These are phyloP conservation scores for Diogma glabrata DNA, from an alignment of 2,888 invertebrate genomes.

Conservation along the genomic window DNA sequence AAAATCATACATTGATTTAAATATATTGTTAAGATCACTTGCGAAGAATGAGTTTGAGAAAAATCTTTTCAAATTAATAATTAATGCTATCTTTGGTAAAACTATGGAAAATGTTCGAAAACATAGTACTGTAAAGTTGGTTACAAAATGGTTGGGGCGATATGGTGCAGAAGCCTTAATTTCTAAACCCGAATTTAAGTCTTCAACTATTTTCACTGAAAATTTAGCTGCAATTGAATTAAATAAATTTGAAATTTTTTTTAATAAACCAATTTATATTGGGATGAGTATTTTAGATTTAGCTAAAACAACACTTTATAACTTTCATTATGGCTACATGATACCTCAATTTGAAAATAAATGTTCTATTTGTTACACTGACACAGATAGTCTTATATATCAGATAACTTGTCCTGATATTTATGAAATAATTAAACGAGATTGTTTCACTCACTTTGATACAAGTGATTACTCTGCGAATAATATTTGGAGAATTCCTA, in stretches of 20 bases:
- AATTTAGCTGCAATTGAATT: conserved; percentile 25
- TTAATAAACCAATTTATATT: conserved; percentile 16
- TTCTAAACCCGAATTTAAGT: conserved; percentile 25
- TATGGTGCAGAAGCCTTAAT: too few species aligned
- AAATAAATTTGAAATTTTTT: conserved; percentile 17
- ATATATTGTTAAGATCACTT: too few species aligned
- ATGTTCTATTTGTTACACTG: conserved; percentile 20
- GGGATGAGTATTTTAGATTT: conserved; percentile 25
- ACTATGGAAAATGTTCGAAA: too few species aligned
- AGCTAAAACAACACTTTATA: conserved; percentile 25
- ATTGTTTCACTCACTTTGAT: conserved; percentile 13
- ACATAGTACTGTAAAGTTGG: too few species aligned
- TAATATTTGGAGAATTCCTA: conserved; percentile 23
- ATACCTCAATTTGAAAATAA: conserved; percentile 13
- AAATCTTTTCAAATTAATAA: too few species aligned
- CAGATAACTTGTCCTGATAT: conserved; percentile 20
- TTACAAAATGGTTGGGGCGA: too few species aligned
- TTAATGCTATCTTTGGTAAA: too few species aligned
- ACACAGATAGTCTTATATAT: conserved; percentile 23
- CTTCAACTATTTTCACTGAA: conserved; percentile 25
- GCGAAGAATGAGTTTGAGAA: too few species aligned
- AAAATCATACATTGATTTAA: conserved; percentile 28
- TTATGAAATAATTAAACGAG: conserved; percentile 21
- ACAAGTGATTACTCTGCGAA: conserved; percentile 23
- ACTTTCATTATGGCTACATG: conserved; percentile 24